A percentile compares a stretch with the other conserved stretches of the same genome.
Conservation (phyloP, 2,113 vertebrate species). For the Sceloporus tristichus region DNA sequence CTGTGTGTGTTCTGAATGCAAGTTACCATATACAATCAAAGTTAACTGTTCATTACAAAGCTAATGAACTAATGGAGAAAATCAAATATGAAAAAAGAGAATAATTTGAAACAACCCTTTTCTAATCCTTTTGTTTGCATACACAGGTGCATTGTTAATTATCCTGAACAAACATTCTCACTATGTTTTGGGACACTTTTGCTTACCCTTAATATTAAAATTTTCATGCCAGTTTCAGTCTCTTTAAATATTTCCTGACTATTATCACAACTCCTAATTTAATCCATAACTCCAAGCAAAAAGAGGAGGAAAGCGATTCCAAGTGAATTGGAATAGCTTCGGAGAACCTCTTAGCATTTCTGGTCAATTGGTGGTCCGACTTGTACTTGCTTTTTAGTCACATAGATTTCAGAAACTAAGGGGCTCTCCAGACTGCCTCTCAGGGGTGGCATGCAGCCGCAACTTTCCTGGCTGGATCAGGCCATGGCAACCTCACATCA, state of each 20-base stretch:
- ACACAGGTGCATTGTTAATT: background rate
- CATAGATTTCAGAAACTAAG: too few species aligned
- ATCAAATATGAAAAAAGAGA: background rate
- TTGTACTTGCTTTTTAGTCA: too few species aligned
- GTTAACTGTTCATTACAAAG: background rate
- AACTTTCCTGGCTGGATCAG: too few species aligned
- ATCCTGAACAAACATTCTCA: too few species aligned
- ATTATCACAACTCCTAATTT: background rate
- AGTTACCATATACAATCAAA: background rate
- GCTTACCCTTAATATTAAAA: background rate
- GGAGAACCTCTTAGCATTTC: too few species aligned
- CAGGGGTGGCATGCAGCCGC: too few species aligned
- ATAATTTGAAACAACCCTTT: background rate
- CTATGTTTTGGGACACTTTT: too few species aligned
- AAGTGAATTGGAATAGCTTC: background rate
- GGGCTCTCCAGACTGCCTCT: too few species aligned
- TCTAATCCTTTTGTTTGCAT: background rate
- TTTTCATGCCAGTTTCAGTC: background rate
- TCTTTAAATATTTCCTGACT: background rate
- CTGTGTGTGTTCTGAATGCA: conserved; percentile 5
- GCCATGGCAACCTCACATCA: too few species aligned
- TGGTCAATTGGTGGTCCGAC: too few species aligned
- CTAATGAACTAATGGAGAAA: background rate
- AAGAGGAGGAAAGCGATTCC: background rate
- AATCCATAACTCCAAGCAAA: background rate